Percentiles rank a stretch among this genome's conserved stretches.
These are phyloP conservation scores for Tribolium madens DNA, from an alignment of 1,140 invertebrate species.

Conservation along the genomic window DNA sequence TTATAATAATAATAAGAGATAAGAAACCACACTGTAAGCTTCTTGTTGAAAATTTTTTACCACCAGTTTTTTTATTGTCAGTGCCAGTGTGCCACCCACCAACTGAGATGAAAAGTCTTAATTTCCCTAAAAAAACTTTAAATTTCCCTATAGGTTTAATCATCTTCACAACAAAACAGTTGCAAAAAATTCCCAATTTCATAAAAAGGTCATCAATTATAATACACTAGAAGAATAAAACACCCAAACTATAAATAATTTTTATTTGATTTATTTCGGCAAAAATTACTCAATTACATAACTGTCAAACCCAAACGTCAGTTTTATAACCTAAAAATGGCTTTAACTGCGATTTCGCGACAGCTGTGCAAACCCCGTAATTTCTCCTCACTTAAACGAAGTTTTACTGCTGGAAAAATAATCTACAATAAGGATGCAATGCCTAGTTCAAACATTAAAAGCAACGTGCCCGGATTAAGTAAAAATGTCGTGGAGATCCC, in stretches of 20 bases:
- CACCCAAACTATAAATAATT: not conserved
- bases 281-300: not conserved
- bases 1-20: no score
- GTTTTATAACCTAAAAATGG: slow-evolving; percentile 14
- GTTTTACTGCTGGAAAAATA: slow-evolving; percentile 57
- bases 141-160: no score
- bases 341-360: not conserved
- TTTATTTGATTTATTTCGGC: not conserved
- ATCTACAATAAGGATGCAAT: slow-evolving; percentile 56
- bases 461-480: slow-evolving; percentile 75
- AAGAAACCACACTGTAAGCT: no score
- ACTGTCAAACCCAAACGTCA: not conserved
- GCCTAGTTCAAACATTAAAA: not conserved
- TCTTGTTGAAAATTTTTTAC: no score
- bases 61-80: no score
- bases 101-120: no score
- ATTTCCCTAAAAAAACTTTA: no score
- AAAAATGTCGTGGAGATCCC: slow-evolving; percentile 71
- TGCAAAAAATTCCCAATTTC: no score
- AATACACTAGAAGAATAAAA: no score
- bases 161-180: no score
- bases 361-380: slow-evolving; percentile 40
- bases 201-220: no score
- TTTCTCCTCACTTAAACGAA: slow-evolving; percentile 55
- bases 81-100: no score